These are phyloP conservation scores for Drosophila eohydei DNA, from an alignment of 2,888 invertebrate genomes.

Conservation along the genomic window DNA sequence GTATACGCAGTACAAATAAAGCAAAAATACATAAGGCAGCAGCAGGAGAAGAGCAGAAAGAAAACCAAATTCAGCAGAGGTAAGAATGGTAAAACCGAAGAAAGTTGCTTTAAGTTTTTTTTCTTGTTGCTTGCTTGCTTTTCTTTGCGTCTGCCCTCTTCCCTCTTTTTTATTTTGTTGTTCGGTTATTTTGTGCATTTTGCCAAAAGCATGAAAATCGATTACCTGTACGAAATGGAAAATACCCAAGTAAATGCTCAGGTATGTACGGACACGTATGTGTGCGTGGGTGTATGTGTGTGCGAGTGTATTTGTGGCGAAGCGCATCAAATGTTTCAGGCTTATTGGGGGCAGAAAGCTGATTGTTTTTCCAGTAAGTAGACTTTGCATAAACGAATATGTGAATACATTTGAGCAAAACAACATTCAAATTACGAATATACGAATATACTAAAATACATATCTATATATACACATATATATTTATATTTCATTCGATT, in stretches of 20 bases:
- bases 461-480: constrained; percentile 1
- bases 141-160: constrained; percentile 34
- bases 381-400: constrained; percentile 76
- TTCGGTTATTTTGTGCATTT: constrained; percentile 68
- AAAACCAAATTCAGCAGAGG: constrained; percentile 47
- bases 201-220: constrained; percentile 79
- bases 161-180: constrained; percentile 6
- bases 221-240: constrained; percentile 78
- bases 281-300: not conserved
- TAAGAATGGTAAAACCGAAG: constrained; percentile 39
- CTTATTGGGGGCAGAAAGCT: constrained; percentile 57
- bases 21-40: constrained; percentile 44
- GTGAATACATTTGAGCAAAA: constrained; percentile 55
- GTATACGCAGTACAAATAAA: constrained; percentile 59
- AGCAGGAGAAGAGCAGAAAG: constrained; percentile 30
- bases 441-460: not conserved
- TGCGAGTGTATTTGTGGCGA: constrained; percentile 4
- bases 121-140: constrained; percentile 17
- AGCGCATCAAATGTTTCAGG: constrained; percentile 45
- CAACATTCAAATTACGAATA: constrained; percentile 55
- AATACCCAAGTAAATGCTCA: constrained; percentile 40
- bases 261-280: constrained; percentile 11
- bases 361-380: constrained; percentile 68
- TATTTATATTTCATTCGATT: not conserved
- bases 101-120: constrained; percentile 65